Percentiles rank a stretch among this genome's conserved stretches.
These are phyloP conservation scores for Strigamia transsilvanica DNA, from an alignment of 2,888 invertebrate genomes.

Conservation along the genomic window DNA sequence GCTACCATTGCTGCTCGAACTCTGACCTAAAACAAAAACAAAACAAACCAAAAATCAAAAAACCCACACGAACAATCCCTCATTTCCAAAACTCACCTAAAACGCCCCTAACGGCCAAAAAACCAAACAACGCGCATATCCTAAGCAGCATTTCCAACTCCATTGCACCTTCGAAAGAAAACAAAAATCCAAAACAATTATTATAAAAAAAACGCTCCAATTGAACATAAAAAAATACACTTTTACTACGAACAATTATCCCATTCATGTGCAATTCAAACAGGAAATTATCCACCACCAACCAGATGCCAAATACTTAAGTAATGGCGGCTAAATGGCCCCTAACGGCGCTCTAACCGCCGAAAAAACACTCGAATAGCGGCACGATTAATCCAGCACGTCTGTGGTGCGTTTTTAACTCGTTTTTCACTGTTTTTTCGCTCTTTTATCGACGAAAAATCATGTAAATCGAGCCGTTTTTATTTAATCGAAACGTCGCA, in stretches of 20 bases:
- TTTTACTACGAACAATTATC: neutral
- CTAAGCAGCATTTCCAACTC: neutral
- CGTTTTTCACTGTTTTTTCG: no score
- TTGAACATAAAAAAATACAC: neutral
- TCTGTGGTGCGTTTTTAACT: no score
- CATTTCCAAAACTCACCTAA: neutral
- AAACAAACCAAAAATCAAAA: neutral
- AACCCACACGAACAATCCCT: neutral
- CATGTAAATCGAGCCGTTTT: no score
- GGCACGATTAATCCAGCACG: no score
- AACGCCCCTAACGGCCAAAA: neutral
- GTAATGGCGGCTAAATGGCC: neutral
- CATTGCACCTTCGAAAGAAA: neutral
- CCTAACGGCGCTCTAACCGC: neutral
- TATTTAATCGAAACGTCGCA: neutral
- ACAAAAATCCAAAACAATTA: neutral
- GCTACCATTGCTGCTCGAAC: neutral
- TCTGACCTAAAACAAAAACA: neutral
- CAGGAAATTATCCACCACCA: conserved; percentile 5
- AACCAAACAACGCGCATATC: neutral
- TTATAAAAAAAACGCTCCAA: no score
- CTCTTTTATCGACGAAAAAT: no score
- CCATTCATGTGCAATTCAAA: neutral
- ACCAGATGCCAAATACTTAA: neutral
- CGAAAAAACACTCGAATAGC: neutral